Conservation (phyloP, 2,888 invertebrate species). For the Ischnus inquisitorius region DNA sequence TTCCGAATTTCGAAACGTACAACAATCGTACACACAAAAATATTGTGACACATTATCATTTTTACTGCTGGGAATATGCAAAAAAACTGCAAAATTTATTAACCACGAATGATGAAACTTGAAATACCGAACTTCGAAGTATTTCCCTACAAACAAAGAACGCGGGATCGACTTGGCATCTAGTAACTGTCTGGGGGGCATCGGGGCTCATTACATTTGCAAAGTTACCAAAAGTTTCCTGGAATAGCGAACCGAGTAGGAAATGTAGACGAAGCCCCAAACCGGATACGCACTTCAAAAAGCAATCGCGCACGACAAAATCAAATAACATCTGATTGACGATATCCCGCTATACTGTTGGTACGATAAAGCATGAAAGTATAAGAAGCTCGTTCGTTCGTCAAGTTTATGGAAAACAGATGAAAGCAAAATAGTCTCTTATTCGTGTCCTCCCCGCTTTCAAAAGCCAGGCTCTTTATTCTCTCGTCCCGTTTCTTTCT, state of each 20-base stretch:
- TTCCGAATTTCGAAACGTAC: background rate
- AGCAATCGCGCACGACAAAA: slow-evolving; percentile 1
- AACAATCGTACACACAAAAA: background rate
- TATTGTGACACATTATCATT: slow-evolving; percentile 4
- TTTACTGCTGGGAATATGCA: background rate
- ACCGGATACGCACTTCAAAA: background rate
- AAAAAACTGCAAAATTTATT: no score
- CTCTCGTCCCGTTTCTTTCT: slow-evolving; percentile 8
- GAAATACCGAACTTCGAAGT: background rate
- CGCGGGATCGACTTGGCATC: background rate
- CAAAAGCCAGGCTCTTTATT: slow-evolving; percentile 3
- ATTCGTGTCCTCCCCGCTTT: slow-evolving; percentile 2
- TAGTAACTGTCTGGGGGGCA: background rate
- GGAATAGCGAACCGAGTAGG: background rate
- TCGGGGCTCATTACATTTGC: background rate
- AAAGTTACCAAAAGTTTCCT: background rate
- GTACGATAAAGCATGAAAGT: slow-evolving; percentile 23
- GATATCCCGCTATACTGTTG: background rate
- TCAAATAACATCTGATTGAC: slow-evolving; percentile 41
- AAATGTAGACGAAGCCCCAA: background rate
- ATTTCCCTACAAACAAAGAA: background rate
- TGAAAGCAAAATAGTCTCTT: slow-evolving; percentile 41
- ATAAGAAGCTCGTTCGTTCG: slow-evolving; percentile 6
- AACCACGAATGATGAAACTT: no score
- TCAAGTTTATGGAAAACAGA: background rate